Base-by-base conservation (phyloP, 2,113 vertebrate species). In the Oenanthe melanoleuca region DNA sequence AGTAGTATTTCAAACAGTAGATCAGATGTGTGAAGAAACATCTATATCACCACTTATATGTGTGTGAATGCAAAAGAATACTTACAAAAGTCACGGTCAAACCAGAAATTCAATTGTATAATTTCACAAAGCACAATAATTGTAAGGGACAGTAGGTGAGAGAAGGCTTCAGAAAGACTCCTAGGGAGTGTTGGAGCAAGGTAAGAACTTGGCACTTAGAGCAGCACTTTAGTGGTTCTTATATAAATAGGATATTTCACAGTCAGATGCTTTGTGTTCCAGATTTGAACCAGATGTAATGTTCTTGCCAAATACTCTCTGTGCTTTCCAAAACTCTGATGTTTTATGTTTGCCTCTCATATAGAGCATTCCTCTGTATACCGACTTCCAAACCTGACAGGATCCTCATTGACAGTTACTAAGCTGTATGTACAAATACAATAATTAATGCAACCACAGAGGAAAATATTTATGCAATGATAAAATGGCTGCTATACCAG, bases 21-120 rank as follows among this genome's bases (percentile, higher is more conserved):
- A 38, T 3, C 9, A 59, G 12, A 88, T 73, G 6, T 3, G 2
- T 55, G 24, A 84, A 38, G 12, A 84, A 91, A 67, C 7, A 38
- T 8, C 52, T 64, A 0, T 37, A 70, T 55, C 1, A 8, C 4
- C 13, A 31, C 5, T 21, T 5, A 1, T n/a, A 40, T 4, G 1
- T 16, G 2, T 24, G 3, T 16, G 20, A 88, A 52, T 37, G 49
- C 40, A 49, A 44, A 82, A 6, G 18, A 83, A 22, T 49, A 61
- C 5, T 47, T 69, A 31, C 0, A 12, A 61, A 65, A 4, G 14
- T 7, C 25, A 63, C 0, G 1, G 22, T 56, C 29, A 52, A 20
- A 28, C 9, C 13, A 44, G 72, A 84, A 37, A 34, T 73, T n/a
- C 15, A 74, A 8, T 80, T 8, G 11, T 8, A 2, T 20, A 67